Evolutionary conservation across 1,140 invertebrate species (phyloP), one percentile per base, ranked within the genome.

Genomic region (Varroa destructor): DNA sequence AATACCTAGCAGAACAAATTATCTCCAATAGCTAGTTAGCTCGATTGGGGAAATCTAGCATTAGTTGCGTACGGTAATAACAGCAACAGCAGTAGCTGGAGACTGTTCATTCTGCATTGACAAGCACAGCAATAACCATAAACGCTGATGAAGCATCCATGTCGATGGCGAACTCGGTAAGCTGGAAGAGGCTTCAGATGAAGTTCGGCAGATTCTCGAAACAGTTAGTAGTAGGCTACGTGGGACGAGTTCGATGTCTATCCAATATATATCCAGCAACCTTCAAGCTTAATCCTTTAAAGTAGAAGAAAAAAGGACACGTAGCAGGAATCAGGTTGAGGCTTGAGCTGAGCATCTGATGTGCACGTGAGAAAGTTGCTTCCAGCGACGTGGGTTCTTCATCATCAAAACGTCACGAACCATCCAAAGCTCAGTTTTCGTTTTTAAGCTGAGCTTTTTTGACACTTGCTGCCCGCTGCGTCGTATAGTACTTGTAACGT

Each of bases 181-280:
- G 46, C 12, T 46, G 40, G 40, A 67, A 40, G 61, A 67, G 37
- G 37, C 40, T 1, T 25, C 61, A 43, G 61, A 67, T 8, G 61
- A 67, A 43, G 12, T n/a, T 40, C 61, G 61, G 1, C 12, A 67
- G 40, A 12, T 67, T 8, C 40, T 46, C 61, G 37, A 14, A 67
- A 67, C 14, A 37, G 61, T 67, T 3, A 25, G 61, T 67, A 58
- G 3, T 58, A 58, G 6, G 55, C 55, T 56, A 10, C 55, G 55
- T 56, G 10, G 55, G 55, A 56, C 55, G 55, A 56, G 55, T 10
- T 10, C 10, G 10, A 56, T 56, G 10, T n/a, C 0, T 25, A 25
- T 25, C 25, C 25, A 25, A 25, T 25, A 25, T 25, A 25, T 25
- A 56, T 56, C n/a, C 10, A n/a, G 10, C 10, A n/a, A 56, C 10